A percentile compares a stretch with the other conserved stretches of the same genome.
Conservation (phyloP, 2,797 vertebrate genomes). For the Melanotaenia parkinsoni region DNA sequence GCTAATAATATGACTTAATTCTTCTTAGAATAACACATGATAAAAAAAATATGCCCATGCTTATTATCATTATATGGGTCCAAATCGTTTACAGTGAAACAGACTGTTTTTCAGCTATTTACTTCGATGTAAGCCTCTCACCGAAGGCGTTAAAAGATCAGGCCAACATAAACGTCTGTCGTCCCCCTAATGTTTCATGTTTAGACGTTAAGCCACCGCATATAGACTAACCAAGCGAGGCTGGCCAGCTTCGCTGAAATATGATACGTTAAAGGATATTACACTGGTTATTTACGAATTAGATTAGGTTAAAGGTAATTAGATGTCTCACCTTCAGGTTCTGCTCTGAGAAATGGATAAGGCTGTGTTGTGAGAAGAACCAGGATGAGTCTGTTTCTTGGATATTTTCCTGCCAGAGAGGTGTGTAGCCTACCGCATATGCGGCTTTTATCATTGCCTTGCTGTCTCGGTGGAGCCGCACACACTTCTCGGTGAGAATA, state of each 20-base stretch:
- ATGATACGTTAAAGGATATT: slow-evolving; percentile 75
- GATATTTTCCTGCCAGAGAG: slow-evolving; percentile 70
- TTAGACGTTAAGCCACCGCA: slow-evolving; percentile 68
- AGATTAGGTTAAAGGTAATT: slow-evolving; percentile 71
- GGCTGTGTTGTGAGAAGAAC: slow-evolving; percentile 56
- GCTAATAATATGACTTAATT: not conserved
- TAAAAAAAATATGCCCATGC: not conserved
- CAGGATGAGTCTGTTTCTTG: slow-evolving; percentile 61
- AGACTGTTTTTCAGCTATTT: slow-evolving; percentile 25
- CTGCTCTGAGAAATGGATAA: slow-evolving; percentile 64
- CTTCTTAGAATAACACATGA: slow-evolving; percentile 8
- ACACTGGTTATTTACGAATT: slow-evolving; percentile 65
- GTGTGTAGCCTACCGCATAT: slow-evolving; percentile 82
- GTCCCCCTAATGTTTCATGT: slow-evolving; percentile 53
- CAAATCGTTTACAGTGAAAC: slow-evolving; percentile 10
- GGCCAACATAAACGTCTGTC: slow-evolving; percentile 17
- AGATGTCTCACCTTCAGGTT: slow-evolving; percentile 81
- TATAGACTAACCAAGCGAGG: slow-evolving; percentile 70
- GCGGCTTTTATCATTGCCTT: slow-evolving; percentile 86
- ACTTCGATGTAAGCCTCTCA: slow-evolving; percentile 38
- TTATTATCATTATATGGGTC: slow-evolving; percentile 18
- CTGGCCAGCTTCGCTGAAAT: slow-evolving; percentile 79
- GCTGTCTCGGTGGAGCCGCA: slow-evolving; percentile 78
- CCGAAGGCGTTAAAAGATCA: slow-evolving; percentile 26
- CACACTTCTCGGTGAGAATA: slow-evolving; percentile 80